Evolutionary conservation across 2,888 invertebrate genomes (phyloP).

Genomic region (Tachina fera): DNA sequence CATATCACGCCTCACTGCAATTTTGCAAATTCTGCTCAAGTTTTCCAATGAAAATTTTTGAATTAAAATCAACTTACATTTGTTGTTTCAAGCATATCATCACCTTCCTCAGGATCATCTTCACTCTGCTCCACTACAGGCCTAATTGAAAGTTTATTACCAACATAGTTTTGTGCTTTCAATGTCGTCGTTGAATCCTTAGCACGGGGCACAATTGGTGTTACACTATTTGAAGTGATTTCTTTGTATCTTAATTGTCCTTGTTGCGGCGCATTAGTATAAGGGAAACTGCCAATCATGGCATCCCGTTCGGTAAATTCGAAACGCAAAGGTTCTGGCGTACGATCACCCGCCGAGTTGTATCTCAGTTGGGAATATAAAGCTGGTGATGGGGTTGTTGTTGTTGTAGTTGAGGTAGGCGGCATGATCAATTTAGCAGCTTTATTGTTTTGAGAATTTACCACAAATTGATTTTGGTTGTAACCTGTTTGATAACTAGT

Average conservation of each 20-base stretch:
- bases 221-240: slow-evolving; percentile 11
- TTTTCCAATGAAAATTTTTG: background rate
- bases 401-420: slow-evolving; percentile 62
- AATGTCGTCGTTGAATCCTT: slow-evolving; percentile 40
- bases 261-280: slow-evolving; percentile 78
- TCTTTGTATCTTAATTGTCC: slow-evolving; percentile 69
- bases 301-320: slow-evolving; percentile 82
- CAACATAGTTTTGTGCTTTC: slow-evolving; percentile 24
- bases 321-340: slow-evolving; percentile 79
- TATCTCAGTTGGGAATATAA: slow-evolving; percentile 73
- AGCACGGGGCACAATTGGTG: background rate
- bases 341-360: slow-evolving; percentile 73
- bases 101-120: slow-evolving; percentile 77
- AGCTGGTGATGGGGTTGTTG: slow-evolving; percentile 60
- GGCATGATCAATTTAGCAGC: slow-evolving; percentile 76
- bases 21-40: background rate
- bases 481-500: slow-evolving; percentile 79
- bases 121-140: slow-evolving; percentile 40
- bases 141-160: slow-evolving; percentile 15
- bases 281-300: slow-evolving; percentile 75
- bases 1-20: too few relatives aligned
- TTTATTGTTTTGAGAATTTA: slow-evolving; percentile 80
- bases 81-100: slow-evolving; percentile 75
- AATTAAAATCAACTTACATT: slow-evolving; percentile 74
- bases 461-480: slow-evolving; percentile 78